Base-by-base conservation (phyloP, 1,140 invertebrate species). In the Aradophagus sp. region DNA sequence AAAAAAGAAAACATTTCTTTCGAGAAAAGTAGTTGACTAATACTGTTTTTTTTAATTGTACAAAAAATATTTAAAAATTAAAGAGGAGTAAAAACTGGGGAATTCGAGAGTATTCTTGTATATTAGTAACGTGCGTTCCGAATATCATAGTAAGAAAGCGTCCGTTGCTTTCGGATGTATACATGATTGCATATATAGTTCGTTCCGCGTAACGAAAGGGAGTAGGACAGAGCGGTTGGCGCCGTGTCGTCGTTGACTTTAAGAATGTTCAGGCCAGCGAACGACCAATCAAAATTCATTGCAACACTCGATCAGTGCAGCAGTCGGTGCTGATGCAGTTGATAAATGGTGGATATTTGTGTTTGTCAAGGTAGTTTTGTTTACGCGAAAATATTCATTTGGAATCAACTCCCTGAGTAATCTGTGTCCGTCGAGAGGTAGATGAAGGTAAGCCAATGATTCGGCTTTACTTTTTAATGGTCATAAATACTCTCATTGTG, bases 291-390 rank as follows among this genome's bases (percentile, higher is more conserved):
- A 73, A 38, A 55, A 44, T 67, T 14, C 26, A 44, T 26, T 70
- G 67, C 56, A 56, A 52, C 35, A 48, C 58, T 41, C 55, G 73
- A 75, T 76, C 67, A 58, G 68, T 52, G 68, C 73, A 78, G 71
- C 62, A 66, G 52, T 79, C 73, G 70, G 75, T 23, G 4, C 8
- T 8, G 20, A 23, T 81, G 76, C 72, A 82, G 81, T 83, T 82
- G 80, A 84, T 84, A 81, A 83, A 83, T 83, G 80, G 80, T 80
- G 77, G 79, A 81, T 55, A 53, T 80, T 69, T 84, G 82, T 83
- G 82, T 84, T 84, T 84, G 83, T 84, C 82, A 82, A 82, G 79
- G 76, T 83, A 82, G 84, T 83, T 86, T 86, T 86, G 84, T 86
- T 86, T 86, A 86, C 85, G 79, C 80, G 78, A 79, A 78, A 83